Conservation (phyloP, 2,113 vertebrate species). For the Lepisosteus oculatus region DNA sequence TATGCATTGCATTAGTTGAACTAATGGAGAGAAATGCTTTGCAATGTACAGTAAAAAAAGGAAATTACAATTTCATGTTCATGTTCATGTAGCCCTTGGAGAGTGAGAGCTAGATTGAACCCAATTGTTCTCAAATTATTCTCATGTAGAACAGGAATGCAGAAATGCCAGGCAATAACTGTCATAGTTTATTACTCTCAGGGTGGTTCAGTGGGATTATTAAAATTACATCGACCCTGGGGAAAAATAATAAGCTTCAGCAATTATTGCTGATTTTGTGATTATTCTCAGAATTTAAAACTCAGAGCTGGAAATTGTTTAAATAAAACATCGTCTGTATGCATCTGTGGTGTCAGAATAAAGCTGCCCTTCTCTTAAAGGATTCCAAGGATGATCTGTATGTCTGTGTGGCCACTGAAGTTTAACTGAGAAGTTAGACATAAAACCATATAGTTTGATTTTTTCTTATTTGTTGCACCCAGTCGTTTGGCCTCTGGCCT, state of each 20-base stretch:
- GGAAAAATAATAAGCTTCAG: slow-evolving; percentile 24
- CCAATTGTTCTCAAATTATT: slow-evolving; percentile 52
- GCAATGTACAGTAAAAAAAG: slow-evolving; percentile 22
- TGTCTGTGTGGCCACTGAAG: too few species aligned
- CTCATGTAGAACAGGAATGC: slow-evolving; percentile 41
- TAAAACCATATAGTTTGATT: too few species aligned
- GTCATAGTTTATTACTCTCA: slow-evolving; percentile 46
- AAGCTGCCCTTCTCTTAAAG: too few species aligned
- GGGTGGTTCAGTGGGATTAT: slow-evolving; percentile 20
- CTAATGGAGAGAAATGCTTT: slow-evolving; percentile 2
- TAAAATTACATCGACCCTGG: slow-evolving; percentile 25
- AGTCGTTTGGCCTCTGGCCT: too few species aligned
- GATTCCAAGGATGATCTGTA: too few species aligned
- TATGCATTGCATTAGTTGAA: not conserved
- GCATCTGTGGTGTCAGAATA: too few species aligned
- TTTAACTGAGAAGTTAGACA: too few species aligned
- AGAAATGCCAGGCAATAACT: slow-evolving; percentile 32
- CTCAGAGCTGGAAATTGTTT: slow-evolving; percentile 9
- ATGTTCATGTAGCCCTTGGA: slow-evolving; percentile 36
- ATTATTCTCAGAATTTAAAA: slow-evolving; percentile 33
- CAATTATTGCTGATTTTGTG: slow-evolving; percentile 32
- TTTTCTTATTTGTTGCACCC: too few species aligned
- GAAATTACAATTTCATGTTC: slow-evolving; percentile 48
- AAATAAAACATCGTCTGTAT: slow-evolving; percentile 18
- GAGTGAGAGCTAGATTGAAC: slow-evolving; percentile 38